These are phyloP conservation scores for Ophion costatus DNA, from an alignment of 2,888 invertebrate genomes.

Conservation along the genomic window DNA sequence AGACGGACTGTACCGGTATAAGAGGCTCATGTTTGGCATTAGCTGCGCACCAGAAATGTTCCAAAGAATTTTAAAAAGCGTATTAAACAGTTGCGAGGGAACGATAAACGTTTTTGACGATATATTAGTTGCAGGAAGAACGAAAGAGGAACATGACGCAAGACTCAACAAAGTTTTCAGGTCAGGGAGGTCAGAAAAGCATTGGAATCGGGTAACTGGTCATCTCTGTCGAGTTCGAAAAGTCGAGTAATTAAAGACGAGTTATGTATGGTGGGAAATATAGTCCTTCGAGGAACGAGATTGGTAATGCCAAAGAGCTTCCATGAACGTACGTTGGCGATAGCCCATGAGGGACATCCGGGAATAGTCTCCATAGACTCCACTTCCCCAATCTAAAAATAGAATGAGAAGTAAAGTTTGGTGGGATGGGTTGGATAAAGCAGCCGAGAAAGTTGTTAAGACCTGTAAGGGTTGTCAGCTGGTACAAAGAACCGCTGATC, in stretches of 20 bases:
- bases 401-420: slow-evolving; percentile 68
- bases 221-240: slow-evolving; percentile 35
- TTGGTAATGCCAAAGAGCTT: slow-evolving; percentile 67
- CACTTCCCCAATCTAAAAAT: too few relatives aligned
- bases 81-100: slow-evolving; percentile 76
- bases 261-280: slow-evolving; percentile 56
- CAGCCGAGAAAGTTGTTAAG: slow-evolving; percentile 65
- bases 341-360: slow-evolving; percentile 76
- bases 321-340: slow-evolving; percentile 64
- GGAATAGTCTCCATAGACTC: slow-evolving; percentile 69
- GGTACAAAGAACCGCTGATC: slow-evolving; percentile 42
- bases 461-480: slow-evolving; percentile 66
- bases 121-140: slow-evolving; percentile 75
- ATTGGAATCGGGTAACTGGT: slow-evolving; percentile 53
- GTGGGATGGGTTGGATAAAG: slow-evolving; percentile 68
- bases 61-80: slow-evolving; percentile 75
- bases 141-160: slow-evolving; percentile 72
- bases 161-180: slow-evolving; percentile 70
- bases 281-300: slow-evolving; percentile 65
- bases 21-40: slow-evolving; percentile 81
- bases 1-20: slow-evolving; percentile 79
- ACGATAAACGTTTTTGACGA: slow-evolving; percentile 80
- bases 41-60: slow-evolving; percentile 82
- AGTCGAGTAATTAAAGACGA: slow-evolving; percentile 61
- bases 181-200: slow-evolving; percentile 50